Percentiles rank a stretch among this genome's conserved stretches.
These are phyloP conservation scores for Berghia stephanieae DNA, from an alignment of 1,140 invertebrate genomes.

Conservation along the genomic window DNA sequence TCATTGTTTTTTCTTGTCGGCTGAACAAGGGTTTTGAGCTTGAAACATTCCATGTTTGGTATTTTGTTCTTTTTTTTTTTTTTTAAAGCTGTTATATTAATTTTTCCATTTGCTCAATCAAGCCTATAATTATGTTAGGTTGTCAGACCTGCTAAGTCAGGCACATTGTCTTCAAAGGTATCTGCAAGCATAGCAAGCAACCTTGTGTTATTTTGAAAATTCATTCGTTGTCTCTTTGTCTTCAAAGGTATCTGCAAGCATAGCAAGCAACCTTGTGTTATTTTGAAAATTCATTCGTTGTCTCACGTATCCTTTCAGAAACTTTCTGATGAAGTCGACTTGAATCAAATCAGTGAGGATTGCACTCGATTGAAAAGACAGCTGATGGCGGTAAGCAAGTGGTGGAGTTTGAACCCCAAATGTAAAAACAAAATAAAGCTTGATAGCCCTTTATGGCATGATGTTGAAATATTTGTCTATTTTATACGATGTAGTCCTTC, in stretches of 20 bases:
- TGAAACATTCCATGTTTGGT: no score
- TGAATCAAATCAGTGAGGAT: slow-evolving; percentile 75
- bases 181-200: background rate
- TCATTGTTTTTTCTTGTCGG: no score
- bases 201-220: background rate
- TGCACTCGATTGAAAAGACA: slow-evolving; percentile 77
- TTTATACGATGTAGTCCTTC: background rate
- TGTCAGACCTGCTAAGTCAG: no score
- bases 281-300: background rate
- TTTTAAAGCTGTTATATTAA: background rate
- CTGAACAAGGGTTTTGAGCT: no score
- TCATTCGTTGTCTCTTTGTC: background rate
- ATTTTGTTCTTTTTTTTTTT: background rate
- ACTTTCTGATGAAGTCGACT: slow-evolving; percentile 66
- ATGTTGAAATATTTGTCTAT: background rate
- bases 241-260: background rate
- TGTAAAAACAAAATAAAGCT: background rate
- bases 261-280: background rate
- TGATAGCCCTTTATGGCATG: background rate
- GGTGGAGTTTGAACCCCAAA: background rate
- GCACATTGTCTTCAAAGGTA: no score
- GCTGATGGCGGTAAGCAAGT: slow-evolving; percentile 77
- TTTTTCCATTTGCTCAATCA: background rate
- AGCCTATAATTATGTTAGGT: no score
- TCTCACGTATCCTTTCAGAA: slow-evolving; percentile 43